phyloP scores from a whole-genome alignment of 2,888 invertebrate species.

The Punctoribates punctum region DNA sequence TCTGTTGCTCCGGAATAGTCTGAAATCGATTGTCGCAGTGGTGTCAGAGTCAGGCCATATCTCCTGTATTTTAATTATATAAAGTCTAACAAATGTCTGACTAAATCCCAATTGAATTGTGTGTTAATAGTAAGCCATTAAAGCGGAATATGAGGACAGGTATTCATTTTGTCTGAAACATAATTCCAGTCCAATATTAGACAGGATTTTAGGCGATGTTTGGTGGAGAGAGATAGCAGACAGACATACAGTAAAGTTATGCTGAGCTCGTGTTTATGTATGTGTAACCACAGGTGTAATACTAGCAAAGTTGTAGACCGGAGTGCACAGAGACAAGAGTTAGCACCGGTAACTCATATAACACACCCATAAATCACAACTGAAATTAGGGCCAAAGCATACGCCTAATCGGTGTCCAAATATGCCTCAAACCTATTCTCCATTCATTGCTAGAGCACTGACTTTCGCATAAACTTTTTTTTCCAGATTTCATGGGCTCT shows the following conservation, averaged over 20 bases:
- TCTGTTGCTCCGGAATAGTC: not conserved
- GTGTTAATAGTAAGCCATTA: not conserved
- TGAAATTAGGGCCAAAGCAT: not conserved
- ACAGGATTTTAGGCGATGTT: conserved; percentile 3
- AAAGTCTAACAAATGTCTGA: not conserved
- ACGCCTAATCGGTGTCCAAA: not conserved
- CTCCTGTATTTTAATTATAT: not conserved
- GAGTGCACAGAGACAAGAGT: not conserved
- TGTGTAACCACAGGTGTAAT: conserved; percentile 13
- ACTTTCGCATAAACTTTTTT: not conserved
- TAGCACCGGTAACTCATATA: not conserved
- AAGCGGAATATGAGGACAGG: not conserved
- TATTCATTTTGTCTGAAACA: not conserved
- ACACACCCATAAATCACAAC: conserved; percentile 10
- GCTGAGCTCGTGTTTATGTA: not conserved
- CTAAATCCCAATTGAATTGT: no score
- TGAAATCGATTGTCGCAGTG: not conserved
- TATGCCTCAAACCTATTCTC: not conserved
- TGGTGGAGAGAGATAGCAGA: not conserved
- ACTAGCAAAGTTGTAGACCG: not conserved
- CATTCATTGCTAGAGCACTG: not conserved
- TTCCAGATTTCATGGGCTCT: not conserved
- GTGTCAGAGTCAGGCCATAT: not conserved
- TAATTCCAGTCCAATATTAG: not conserved
- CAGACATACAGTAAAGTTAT: not conserved